Percentiles rank a stretch among this genome's conserved stretches.
phyloP scores from a whole-genome alignment of 1,140 invertebrate species.

The Ruditapes philippinarum region DNA sequence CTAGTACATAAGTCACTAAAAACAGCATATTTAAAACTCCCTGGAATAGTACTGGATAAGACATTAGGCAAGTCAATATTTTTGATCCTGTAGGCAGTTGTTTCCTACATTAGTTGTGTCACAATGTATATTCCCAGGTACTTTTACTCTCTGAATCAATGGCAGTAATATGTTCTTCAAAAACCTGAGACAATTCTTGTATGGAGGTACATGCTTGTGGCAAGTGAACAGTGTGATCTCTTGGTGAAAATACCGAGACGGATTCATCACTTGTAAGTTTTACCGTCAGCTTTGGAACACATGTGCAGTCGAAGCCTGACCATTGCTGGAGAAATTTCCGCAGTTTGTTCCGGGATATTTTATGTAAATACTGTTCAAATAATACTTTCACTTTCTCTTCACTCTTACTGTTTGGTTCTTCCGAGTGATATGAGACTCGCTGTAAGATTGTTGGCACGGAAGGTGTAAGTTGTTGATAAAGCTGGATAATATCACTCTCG shows the following conservation, averaged over 20 bases:
- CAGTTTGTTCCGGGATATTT: not conserved
- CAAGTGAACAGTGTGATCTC: conserved; percentile 7
- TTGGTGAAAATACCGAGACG: not conserved
- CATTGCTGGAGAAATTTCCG: conserved; percentile 42
- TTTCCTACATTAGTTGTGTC: too few relatives aligned
- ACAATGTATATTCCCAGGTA: conserved; percentile 48
- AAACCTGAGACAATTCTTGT: conserved; percentile 25
- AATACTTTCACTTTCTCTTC: conserved; percentile 50
- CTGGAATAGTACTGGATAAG: too few relatives aligned
- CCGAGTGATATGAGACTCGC: conserved; percentile 25
- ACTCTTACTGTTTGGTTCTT: not conserved
- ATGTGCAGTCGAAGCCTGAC: conserved; percentile 49
- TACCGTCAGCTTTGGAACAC: conserved; percentile 28
- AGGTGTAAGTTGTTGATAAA: conserved; percentile 43
- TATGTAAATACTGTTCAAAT: conserved; percentile 61
- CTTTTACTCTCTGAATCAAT: not conserved
- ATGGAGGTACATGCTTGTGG: conserved; percentile 32
- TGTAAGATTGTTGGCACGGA: conserved; percentile 27
- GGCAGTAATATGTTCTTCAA: conserved; percentile 23
- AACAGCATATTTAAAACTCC: too few relatives aligned
- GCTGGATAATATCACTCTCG: conserved; percentile 35
- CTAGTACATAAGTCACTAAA: too few relatives aligned
- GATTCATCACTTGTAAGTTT: conserved; percentile 21
- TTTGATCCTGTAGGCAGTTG: too few relatives aligned
- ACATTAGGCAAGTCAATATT: too few relatives aligned